Evolutionary conservation across 2,888 invertebrate genomes (phyloP).

Genomic region (Quadriops clusia): DNA sequence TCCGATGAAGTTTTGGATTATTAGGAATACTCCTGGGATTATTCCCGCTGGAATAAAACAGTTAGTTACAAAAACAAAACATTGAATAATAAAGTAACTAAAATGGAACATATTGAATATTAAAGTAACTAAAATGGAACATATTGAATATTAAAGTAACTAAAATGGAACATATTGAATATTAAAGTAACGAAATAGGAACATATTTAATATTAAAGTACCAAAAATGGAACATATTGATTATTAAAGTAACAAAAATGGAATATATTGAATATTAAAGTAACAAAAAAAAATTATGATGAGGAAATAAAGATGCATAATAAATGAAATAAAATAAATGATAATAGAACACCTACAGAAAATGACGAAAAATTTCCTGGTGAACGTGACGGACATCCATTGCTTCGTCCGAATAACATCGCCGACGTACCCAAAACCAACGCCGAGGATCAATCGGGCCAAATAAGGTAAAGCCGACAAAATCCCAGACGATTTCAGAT

Average conservation of each 20-base stretch:
- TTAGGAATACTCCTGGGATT: slow-evolving; percentile 39
- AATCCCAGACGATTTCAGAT: slow-evolving; percentile 56
- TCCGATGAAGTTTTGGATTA: slow-evolving; percentile 47
- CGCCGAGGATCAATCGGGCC: slow-evolving; percentile 54
- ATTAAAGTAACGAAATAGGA: not conserved
- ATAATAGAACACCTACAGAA: slow-evolving; percentile 42
- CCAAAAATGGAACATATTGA: no score
- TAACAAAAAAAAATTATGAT: not conserved
- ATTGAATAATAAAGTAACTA: not conserved
- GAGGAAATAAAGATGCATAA: not conserved
- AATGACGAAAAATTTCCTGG: slow-evolving; percentile 53
- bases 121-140: not conserved
- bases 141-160: not conserved
- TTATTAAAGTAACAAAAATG: no score
- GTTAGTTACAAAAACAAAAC: not conserved
- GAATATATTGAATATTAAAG: not conserved
- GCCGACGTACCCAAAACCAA: slow-evolving; percentile 58
- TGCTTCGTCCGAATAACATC: slow-evolving; percentile 46
- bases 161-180: not conserved
- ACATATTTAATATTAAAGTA: no score
- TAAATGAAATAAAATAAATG: slow-evolving; percentile 1
- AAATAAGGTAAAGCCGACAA: slow-evolving; percentile 60
- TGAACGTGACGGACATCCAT: slow-evolving; percentile 41
- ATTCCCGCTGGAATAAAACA: slow-evolving; percentile 30
- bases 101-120: not conserved